Base-by-base conservation (phyloP, 2,797 vertebrate genomes). In the Trematomus bernacchii region DNA sequence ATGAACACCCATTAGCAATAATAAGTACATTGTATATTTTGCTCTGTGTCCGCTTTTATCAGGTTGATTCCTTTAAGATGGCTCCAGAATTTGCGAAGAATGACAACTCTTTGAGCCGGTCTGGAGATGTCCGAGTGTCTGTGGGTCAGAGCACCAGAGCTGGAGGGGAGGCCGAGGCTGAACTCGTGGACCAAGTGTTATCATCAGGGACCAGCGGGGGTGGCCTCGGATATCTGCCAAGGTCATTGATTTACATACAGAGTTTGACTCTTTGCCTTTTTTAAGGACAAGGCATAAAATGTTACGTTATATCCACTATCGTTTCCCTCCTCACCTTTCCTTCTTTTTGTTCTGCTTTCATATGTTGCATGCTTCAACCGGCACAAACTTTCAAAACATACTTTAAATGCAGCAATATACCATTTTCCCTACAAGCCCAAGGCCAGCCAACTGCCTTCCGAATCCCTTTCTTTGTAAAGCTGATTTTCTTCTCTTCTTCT, bases 61-160 rank as follows among this genome's bases (percentile, higher is more conserved):
- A 99, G 98, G 95, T 94, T 12, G 98, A 99, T 92, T 99, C 98
- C 67, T 98, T 98, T 89, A 97, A 97, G 90, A 97, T 96, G 97
- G 96, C 95, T 71, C 94, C 95, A 87, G 96, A 97, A 11, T 93
- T 96, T 30, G 80, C 95, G 47, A 96, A 95, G 83, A 94, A 88
- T 42, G 62, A 95, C 63, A 94, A 95, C 37, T 89, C 91, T 46
- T 81, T 96, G n/a, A 75, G 77, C 64, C 77, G 96, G 44, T 92
- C 93, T 72, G 67, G 85, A 82, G 72, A 91, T 27, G 85, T 91
- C 66, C 48, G 67, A 44, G 83, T 85, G 10, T 67, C 90, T 71
- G 42, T 85, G 65, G 85, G 84, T 58, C 88, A 75, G 18, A 65
- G 30, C 66, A 59, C 59, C 42, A 30, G 57, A 50, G 72, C 91